Evolutionary conservation across 2,888 invertebrate species (phyloP), one percentile per base, ranked within the genome.

Genomic region (Hypsopygia costalis): DNA sequence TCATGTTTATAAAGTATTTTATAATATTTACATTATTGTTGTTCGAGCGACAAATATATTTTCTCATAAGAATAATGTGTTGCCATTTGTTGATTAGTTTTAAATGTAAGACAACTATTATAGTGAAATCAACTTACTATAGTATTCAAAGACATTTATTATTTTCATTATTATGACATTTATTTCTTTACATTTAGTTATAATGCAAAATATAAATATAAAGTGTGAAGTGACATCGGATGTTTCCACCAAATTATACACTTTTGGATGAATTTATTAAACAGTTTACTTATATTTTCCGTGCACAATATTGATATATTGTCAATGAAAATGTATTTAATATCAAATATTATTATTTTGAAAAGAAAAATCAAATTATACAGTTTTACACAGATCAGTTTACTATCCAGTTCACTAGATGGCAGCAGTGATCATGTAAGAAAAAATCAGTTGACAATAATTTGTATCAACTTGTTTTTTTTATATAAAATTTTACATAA

Each of bases 81-180:
- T 42, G 31, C 34, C 1, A 35, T 40, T 49, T 43, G 41, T 47
- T 47, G 41, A 45, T 50, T 47, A 38, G 31, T 47, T 47, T 43
- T 46, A 41, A 45, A 35, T 31, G 20, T 42, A 34, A 46, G 47
- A 47, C 47, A 41, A 35, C 25, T 1, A 16, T 11, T 38, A 29
- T 31, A 40, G 32, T 34, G 20, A 29, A 41, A 50, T 42, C 40
- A 36, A 43, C 32, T 50, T 38, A 44, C 39, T 21, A 8, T 28
- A 20, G 30, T 36, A n/a, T 11, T 25, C 25, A 25, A 1, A 25
- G 3, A 16, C 16, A 16, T 16, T n/a, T 16, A 16, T 2, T 16
- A 16, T 16, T 16, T n/a, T 16, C 16, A 16, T 25, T 25, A 4
- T 4, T 25, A 25, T 25, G 25, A 25, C 25, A 4, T 16, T n/a